These are phyloP conservation scores for Macroglossus sobrinus DNA, from an alignment of 2,113 vertebrate species.

Conservation along the genomic window DNA sequence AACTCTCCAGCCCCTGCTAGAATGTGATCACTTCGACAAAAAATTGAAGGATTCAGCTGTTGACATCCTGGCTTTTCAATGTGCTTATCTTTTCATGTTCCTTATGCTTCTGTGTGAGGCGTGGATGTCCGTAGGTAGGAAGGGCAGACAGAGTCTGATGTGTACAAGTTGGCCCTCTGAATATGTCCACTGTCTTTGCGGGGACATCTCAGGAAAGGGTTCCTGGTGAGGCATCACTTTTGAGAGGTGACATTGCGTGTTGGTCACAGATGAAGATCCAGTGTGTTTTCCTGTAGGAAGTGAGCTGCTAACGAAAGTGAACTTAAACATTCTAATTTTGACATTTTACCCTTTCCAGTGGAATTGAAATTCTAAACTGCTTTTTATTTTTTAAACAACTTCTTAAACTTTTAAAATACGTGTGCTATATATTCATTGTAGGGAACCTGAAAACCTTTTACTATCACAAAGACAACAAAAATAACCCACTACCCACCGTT, in stretches of 20 bases:
- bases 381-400: background rate
- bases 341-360: background rate
- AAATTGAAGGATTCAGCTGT: background rate
- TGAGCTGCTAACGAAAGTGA: background rate
- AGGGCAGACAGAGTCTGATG: background rate
- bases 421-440: background rate
- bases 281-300: background rate
- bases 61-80: background rate
- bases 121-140: background rate
- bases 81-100: too few species aligned
- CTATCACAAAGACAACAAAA: constrained; percentile 2
- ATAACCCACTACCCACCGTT: background rate
- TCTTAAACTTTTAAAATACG: background rate
- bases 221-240: background rate
- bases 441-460: constrained; percentile 9
- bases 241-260: background rate
- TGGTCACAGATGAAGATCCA: background rate
- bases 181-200: background rate
- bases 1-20: background rate
- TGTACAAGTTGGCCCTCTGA: background rate
- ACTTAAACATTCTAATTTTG: background rate
- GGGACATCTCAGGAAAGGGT: background rate
- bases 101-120: background rate
- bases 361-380: background rate
- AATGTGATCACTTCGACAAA: background rate